phyloP scores from a whole-genome alignment of 2,113 vertebrate species.

The Neogobius melanostomus region DNA sequence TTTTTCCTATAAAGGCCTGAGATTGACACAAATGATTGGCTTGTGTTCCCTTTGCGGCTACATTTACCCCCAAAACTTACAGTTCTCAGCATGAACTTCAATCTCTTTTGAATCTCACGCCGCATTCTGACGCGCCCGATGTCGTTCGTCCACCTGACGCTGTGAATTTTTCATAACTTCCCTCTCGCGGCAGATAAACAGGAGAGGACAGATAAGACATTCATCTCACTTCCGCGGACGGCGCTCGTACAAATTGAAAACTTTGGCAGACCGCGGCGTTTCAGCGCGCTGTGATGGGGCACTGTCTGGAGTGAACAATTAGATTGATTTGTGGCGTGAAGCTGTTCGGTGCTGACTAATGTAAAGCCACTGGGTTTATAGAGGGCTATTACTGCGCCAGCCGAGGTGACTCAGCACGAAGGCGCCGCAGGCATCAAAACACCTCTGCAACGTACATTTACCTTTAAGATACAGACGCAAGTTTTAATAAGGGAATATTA shows the following conservation, averaged over 20 bases:
- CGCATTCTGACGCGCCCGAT: neutral
- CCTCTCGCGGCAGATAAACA: constrained; percentile 19
- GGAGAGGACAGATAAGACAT: constrained; percentile 23
- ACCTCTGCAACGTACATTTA: neutral
- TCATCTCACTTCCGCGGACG: constrained; percentile 25
- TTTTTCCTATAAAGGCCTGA: no score
- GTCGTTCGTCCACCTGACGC: constrained; percentile 14
- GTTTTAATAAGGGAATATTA: neutral
- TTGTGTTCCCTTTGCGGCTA: neutral
- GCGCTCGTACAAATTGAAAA: constrained; percentile 34
- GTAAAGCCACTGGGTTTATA: constrained; percentile 7
- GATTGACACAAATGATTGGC: neutral
- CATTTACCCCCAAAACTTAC: no score
- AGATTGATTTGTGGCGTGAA: constrained; percentile 19
- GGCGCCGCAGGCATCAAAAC: neutral
- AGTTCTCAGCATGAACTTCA: neutral
- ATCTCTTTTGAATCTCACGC: neutral
- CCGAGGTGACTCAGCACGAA: constrained; percentile 5
- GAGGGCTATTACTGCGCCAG: constrained; percentile 2
- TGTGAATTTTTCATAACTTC: constrained; percentile 12
- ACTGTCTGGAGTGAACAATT: constrained; percentile 9
- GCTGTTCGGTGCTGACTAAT: constrained; percentile 17
- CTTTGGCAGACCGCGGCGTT: constrained; percentile 17
- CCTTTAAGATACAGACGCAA: neutral
- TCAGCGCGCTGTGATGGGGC: constrained; percentile 20